phyloP scores from a whole-genome alignment of 2,888 invertebrate species.

The Hyposoter didymator region DNA sequence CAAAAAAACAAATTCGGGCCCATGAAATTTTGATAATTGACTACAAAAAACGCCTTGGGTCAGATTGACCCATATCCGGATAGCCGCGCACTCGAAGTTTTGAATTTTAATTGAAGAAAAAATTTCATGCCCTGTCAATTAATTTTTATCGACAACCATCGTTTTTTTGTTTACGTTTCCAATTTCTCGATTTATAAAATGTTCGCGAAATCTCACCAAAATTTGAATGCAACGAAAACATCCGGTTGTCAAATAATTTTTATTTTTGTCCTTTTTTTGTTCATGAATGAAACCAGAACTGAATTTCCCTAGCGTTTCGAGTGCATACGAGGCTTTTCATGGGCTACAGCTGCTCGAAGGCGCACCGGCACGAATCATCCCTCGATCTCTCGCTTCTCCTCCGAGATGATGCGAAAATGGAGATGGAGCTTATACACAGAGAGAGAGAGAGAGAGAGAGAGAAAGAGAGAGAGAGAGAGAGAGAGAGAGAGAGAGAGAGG shows the following conservation, averaged over 20 bases:
- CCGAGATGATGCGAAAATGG: slow-evolving; percentile 44
- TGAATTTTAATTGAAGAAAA: neutral
- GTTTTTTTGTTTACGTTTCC: neutral
- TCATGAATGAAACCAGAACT: slow-evolving; percentile 14
- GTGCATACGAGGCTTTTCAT: neutral
- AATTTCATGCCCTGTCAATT: neutral
- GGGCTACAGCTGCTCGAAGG: neutral
- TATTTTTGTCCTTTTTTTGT: slow-evolving; percentile 6
- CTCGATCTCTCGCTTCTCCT: slow-evolving; percentile 34
- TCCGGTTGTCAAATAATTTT: slow-evolving; percentile 18
- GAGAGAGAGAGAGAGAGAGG: neutral
- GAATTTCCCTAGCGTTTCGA: slow-evolving; percentile 2
- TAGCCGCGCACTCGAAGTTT: too few relatives aligned
- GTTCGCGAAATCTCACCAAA: neutral
- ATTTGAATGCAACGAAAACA: neutral
- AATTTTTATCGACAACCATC: neutral
- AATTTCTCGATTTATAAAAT: neutral
- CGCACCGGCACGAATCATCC: slow-evolving; percentile 18
- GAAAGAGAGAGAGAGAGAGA: neutral
- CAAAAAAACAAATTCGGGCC: too few relatives aligned
- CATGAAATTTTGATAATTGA: too few relatives aligned
- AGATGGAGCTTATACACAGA: slow-evolving; percentile 3
- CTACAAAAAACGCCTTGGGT: too few relatives aligned
- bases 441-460: neutral
- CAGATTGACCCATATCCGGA: too few relatives aligned